Evolutionary conservation across 2,888 invertebrate genomes (phyloP), one percentile per base, ranked within the genome.

Genomic region (Pseudococcus viburni): DNA sequence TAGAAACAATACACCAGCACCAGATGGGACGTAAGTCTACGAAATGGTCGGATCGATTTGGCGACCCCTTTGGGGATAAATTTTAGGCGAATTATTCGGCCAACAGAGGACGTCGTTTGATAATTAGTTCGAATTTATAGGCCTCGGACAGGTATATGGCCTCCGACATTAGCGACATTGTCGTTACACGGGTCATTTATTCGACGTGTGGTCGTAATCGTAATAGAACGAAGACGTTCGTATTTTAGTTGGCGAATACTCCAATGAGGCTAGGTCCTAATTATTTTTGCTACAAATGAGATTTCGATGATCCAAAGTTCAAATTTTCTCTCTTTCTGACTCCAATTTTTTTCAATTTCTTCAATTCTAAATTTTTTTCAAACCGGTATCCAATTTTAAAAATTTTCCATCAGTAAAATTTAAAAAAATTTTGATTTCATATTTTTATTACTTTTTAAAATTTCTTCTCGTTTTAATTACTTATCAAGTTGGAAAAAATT

Each of bases 81-180:
- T 73, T 73, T 73, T 73, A 0, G 17, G 33, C 33, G 33, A 68
- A 73, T 73, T 33, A 33, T 73, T 73, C 80, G 46, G 46, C 80
- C 80, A 22, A n/a, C 39, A 64, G 19, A 9, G 0, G 19, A n/a
- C 9, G 80, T 6, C 42, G 26, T 33, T 33, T 33, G 19, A 83
- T 83, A 83, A 83, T 83, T 83, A 83, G 80, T 19, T 83, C n/a
- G 80, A 83, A 83, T 46, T 64, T 22, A 64, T 64, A 11, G 64
- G 64, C 64, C 42, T 42, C 42, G 42, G 8, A 64, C 73, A 68
- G 26, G 33, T 33, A 73, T 17, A 73, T 73, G 73, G 17, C 17
- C 12, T 17, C 5, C 17, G 73, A 73, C 73, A 73, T 33, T 12
- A 33, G 33, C 26, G 68, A 39, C 15, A 73, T 73, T 33, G 73